Conservation (phyloP, 2,797 vertebrate genomes). For the Podarcis lilfordi region DNA sequence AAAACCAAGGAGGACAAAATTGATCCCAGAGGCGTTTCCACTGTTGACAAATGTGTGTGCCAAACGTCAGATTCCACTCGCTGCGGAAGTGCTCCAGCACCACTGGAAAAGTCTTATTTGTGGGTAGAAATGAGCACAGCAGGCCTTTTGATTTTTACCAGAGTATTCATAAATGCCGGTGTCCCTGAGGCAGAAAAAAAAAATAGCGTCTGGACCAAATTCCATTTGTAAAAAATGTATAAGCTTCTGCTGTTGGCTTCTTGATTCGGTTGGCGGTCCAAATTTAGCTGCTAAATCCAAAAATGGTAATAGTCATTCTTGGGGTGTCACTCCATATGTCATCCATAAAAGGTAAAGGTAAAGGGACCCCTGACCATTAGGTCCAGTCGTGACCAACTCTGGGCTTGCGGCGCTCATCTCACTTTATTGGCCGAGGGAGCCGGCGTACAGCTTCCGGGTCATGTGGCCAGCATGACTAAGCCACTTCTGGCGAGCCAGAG, state of each 20-base stretch:
- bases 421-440: no score
- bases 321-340: neutral
- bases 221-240: neutral
- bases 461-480: no score
- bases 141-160: neutral
- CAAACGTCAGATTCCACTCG: neutral
- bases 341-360: no score
- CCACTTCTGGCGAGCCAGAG: no score
- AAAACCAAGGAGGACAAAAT: neutral
- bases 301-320: neutral
- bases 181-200: neutral
- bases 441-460: no score
- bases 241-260: neutral
- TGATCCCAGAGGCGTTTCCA: neutral
- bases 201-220: neutral
- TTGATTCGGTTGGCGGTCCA: neutral
- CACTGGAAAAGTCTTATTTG: neutral
- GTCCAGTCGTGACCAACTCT: no score
- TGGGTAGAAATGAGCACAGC: neutral
- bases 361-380: no score
- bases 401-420: no score
- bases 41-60: neutral
- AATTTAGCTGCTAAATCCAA: neutral
- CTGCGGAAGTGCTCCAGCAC: neutral
- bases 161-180: neutral